Conservation (phyloP, 2,888 invertebrate genomes). For the Marasmarcha lunaedactyla region DNA sequence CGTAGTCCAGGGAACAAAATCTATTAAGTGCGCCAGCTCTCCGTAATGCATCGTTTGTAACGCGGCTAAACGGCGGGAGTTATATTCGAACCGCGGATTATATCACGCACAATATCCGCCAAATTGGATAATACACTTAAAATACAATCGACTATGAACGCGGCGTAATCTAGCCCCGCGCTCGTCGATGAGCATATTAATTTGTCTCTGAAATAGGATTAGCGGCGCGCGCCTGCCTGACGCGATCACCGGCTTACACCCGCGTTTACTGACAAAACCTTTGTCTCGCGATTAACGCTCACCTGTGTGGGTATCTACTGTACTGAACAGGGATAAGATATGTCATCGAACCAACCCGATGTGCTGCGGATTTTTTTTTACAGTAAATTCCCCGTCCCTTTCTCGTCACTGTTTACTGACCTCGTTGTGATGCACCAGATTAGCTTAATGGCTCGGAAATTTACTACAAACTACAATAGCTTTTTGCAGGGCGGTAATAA, state of each 20-base stretch:
- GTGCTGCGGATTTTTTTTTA: too few species aligned
- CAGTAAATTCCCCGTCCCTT: too few species aligned
- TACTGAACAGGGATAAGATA: background rate
- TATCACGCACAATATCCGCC: slow-evolving; percentile 70
- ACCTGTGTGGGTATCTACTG: background rate
- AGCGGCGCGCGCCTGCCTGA: slow-evolving; percentile 33
- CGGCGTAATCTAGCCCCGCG: slow-evolving; percentile 64
- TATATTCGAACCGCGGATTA: slow-evolving; percentile 47
- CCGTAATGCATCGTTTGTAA: slow-evolving; percentile 51
- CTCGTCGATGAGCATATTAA: slow-evolving; percentile 69
- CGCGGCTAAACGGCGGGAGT: slow-evolving; percentile 45
- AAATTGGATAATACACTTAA: slow-evolving; percentile 77
- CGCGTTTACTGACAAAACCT: slow-evolving; percentile 27
- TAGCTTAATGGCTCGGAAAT: too few species aligned
- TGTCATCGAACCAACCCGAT: too few species aligned
- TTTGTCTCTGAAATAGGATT: slow-evolving; percentile 65
- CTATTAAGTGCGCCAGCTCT: slow-evolving; percentile 63
- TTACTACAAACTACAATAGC: too few species aligned
- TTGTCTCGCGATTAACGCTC: slow-evolving; percentile 17
- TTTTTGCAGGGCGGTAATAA: too few species aligned
- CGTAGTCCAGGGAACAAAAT: slow-evolving; percentile 53
- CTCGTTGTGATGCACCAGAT: too few species aligned
- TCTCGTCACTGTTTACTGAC: too few species aligned
- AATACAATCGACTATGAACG: slow-evolving; percentile 71
- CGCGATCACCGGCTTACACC: slow-evolving; percentile 39